Conservation (phyloP, 2,797 vertebrate species). For the Hirundo rustica region DNA sequence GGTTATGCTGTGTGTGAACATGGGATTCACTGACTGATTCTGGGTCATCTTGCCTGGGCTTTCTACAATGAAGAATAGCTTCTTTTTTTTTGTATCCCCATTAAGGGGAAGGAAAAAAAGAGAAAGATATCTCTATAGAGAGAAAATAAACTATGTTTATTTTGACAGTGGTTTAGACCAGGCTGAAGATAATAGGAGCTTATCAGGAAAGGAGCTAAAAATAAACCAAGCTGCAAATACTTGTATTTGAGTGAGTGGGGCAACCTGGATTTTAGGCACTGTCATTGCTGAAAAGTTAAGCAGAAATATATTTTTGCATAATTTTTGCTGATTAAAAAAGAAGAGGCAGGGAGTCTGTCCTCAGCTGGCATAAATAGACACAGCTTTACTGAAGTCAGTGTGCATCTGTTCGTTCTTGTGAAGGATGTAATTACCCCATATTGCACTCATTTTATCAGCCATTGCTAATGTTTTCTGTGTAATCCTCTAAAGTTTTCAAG, state of each 20-base stretch:
- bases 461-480: conserved; percentile 51
- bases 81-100: neutral
- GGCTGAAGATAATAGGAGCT: neutral
- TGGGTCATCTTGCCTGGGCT: neutral
- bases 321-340: conserved; percentile 13
- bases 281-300: neutral
- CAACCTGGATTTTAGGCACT: neutral
- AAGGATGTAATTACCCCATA: conserved; percentile 50
- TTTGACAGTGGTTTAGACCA: neutral
- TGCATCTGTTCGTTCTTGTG: conserved; percentile 50
- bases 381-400: conserved; percentile 34
- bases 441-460: conserved; percentile 52
- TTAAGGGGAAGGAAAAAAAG: neutral
- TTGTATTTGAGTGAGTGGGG: neutral
- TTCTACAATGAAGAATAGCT: neutral
- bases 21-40: neutral
- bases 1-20: neutral
- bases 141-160: neutral
- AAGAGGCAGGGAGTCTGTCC: neutral
- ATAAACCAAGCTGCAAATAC: neutral
- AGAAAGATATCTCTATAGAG: neutral
- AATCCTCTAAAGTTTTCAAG: conserved; percentile 51
- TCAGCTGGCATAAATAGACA: conserved; percentile 34
- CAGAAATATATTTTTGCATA: neutral
- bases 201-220: neutral